A percentile compares a stretch with the other conserved stretches of the same genome.
phyloP scores from a whole-genome alignment of 2,113 vertebrate genomes.

The Anas platyrhynchos region DNA sequence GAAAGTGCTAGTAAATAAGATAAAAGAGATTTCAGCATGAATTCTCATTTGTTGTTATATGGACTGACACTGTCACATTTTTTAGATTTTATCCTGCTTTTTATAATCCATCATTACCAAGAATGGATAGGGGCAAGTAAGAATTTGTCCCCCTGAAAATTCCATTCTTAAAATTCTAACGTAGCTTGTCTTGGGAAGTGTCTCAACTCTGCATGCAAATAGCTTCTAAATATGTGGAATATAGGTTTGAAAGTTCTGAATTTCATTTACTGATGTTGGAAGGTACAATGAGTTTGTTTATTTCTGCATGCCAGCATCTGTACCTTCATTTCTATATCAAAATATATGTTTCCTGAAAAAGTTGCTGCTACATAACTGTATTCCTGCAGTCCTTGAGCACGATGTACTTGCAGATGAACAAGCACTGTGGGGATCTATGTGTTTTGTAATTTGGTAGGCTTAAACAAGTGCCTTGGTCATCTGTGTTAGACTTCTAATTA shows the following conservation, averaged over 20 bases:
- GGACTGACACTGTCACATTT: not conserved
- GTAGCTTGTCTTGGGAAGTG: not conserved
- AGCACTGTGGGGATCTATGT: not conserved
- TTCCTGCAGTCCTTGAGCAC: not conserved
- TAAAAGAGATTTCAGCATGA: not conserved
- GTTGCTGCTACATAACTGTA: not conserved
- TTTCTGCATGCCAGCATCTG: not conserved
- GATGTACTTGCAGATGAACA: not conserved
- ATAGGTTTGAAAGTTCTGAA: not conserved
- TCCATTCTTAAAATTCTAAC: not conserved
- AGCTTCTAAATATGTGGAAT: not conserved
- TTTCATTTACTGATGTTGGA: not conserved
- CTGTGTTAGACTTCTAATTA: slow-evolving; percentile 2
- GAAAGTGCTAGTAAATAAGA: not conserved
- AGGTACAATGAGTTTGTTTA: not conserved
- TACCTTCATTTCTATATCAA: not conserved
- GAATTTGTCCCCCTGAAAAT: not conserved
- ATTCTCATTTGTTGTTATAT: not conserved
- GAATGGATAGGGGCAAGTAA: not conserved
- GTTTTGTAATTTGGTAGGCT: not conserved
- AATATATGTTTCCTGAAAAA: not conserved
- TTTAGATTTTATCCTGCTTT: not conserved
- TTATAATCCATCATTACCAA: not conserved
- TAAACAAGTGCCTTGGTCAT: not conserved
- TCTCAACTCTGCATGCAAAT: not conserved